Evolutionary conservation across 2,888 invertebrate genomes (phyloP).

Genomic region (Odontocerum albicorne): DNA sequence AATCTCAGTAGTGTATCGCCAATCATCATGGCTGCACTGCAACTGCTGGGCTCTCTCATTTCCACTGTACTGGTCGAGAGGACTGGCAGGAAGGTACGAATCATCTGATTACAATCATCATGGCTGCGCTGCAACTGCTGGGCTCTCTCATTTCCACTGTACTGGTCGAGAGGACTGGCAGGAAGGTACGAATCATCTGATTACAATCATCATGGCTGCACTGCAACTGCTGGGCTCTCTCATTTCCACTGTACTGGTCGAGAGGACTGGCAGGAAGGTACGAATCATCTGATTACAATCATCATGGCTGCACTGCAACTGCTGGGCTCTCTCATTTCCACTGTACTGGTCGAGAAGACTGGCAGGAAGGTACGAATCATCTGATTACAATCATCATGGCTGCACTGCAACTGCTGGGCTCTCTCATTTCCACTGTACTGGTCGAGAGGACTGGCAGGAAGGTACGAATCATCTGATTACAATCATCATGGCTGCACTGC

Average conservation of each 20-base stretch:
- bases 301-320: conserved; percentile 27
- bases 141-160: conserved; percentile 22
- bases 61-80: conserved; percentile 24
- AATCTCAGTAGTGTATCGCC: conserved; percentile 18
- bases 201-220: conserved; percentile 24
- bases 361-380: conserved; percentile 30
- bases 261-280: conserved; percentile 28
- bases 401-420: conserved; percentile 19
- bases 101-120: conserved; percentile 17
- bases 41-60: conserved; percentile 18
- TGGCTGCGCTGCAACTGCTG: conserved; percentile 23
- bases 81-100: conserved; percentile 27
- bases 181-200: conserved; percentile 22
- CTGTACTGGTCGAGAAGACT: conserved; percentile 17
- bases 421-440: conserved; percentile 19
- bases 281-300: no score
- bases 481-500: conserved; percentile 25
- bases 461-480: no score
- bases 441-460: conserved; percentile 26
- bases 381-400: conserved; percentile 31
- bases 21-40: conserved; percentile 25
- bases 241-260: conserved; percentile 22
- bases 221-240: conserved; percentile 22
- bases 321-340: conserved; percentile 18
- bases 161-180: conserved; percentile 20